A percentile compares a stretch with the other conserved stretches of the same genome.
phyloP scores from a whole-genome alignment of 2,797 vertebrate genomes.

The Knipowitschia caucasica region DNA sequence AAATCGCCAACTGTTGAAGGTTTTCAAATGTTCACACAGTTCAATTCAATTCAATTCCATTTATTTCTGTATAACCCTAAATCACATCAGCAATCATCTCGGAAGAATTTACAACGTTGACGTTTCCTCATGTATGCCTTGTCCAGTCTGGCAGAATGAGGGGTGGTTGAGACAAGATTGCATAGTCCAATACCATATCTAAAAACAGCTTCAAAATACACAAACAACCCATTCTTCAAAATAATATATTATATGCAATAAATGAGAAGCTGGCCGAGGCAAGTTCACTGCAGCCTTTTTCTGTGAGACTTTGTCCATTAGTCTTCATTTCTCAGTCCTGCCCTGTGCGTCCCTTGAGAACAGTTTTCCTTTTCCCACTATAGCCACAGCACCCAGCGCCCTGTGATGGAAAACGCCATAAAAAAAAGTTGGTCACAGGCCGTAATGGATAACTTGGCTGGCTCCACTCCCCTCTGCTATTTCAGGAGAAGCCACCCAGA shows the following conservation, averaged over 20 bases:
- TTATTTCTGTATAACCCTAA: too few relatives aligned
- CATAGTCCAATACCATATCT: too few relatives aligned
- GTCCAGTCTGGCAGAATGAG: too few relatives aligned
- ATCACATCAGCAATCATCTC: too few relatives aligned
- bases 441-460: slow-evolving; percentile 74
- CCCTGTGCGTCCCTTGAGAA: slow-evolving; percentile 36
- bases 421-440: slow-evolving; percentile 68
- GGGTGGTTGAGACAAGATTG: too few relatives aligned
- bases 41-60: too few relatives aligned
- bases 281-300: background rate
- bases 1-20: too few relatives aligned
- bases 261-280: background rate
- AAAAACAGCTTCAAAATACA: too few relatives aligned
- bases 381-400: slow-evolving; percentile 47
- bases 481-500: slow-evolving; percentile 67
- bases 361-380: slow-evolving; percentile 55
- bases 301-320: slow-evolving; percentile 16
- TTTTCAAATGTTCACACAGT: too few relatives aligned
- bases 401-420: slow-evolving; percentile 73
- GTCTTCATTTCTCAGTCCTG: slow-evolving; percentile 45
- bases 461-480: slow-evolving; percentile 64
- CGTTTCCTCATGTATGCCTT: too few relatives aligned
- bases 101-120: too few relatives aligned
- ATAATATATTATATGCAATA: background rate
- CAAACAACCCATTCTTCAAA: too few relatives aligned